Conservation (phyloP, 2,797 vertebrate genomes). For the Tiaroga cobitis region DNA sequence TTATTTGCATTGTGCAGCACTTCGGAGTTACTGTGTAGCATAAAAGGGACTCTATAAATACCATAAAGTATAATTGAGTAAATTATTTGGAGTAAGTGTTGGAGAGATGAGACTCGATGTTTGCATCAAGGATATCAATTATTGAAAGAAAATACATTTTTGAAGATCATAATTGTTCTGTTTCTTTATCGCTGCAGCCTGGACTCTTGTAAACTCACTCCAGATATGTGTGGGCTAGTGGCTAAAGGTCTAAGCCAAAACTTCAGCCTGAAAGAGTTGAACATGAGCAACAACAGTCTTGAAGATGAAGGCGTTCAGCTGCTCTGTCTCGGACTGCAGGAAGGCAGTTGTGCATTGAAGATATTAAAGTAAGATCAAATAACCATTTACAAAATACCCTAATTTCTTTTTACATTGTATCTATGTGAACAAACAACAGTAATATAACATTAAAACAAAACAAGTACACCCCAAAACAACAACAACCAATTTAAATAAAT, state of each 20-base stretch:
- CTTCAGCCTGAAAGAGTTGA: constrained; percentile 31
- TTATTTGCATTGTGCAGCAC: background rate
- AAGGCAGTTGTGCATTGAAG: constrained; percentile 10
- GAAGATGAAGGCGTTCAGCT: constrained; percentile 22
- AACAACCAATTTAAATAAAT: background rate
- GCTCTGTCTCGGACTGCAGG: constrained; percentile 18
- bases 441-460: background rate
- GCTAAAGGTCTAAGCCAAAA: constrained; percentile 20
- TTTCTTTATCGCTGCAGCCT: constrained; percentile 13
- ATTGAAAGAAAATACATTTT: background rate
- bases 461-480: background rate
- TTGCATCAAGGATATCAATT: background rate
- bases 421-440: background rate
- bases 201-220: constrained; percentile 35
- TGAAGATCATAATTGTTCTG: background rate
- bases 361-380: constrained; percentile 40
- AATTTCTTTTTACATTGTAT: background rate
- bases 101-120: background rate
- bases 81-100: background rate
- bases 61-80: background rate
- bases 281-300: constrained; percentile 37
- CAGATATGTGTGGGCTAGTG: constrained; percentile 17
- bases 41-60: background rate
- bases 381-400: background rate
- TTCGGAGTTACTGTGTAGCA: background rate